A percentile compares a stretch with the other conserved stretches of the same genome.
phyloP scores from a whole-genome alignment of 1,140 invertebrate genomes.

The Sweltsa coloradensis region DNA sequence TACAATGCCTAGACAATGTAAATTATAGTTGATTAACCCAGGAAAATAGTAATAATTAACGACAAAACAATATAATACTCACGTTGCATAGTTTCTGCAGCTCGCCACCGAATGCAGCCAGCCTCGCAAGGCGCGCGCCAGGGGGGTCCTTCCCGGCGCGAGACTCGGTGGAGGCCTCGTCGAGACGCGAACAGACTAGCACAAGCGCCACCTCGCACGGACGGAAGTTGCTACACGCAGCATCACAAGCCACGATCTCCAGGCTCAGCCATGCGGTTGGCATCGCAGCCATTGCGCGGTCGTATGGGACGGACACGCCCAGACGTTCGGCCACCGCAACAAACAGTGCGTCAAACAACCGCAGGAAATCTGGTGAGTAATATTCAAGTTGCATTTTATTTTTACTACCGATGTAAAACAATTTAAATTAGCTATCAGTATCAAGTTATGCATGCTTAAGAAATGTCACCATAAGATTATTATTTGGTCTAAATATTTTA shows the following conservation, averaged over 20 bases:
- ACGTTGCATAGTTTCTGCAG: conserved; percentile 47
- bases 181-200: conserved; percentile 49
- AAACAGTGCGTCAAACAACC: conserved; percentile 46
- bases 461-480: too few species aligned
- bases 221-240: conserved; percentile 48
- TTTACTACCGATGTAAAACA: too few species aligned
- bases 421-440: too few species aligned
- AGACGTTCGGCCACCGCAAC: conserved; percentile 35
- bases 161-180: conserved; percentile 26
- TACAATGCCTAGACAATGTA: too few species aligned
- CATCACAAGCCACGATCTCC: conserved; percentile 59
- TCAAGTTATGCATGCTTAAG: too few species aligned
- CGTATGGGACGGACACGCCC: conserved; percentile 30
- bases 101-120: conserved; percentile 42
- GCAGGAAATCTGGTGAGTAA: conserved; percentile 48
- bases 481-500: too few species aligned
- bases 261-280: conserved; percentile 33
- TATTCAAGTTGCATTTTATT: too few species aligned
- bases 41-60: too few species aligned
- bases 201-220: conserved; percentile 56
- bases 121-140: conserved; percentile 30
- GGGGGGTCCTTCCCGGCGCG: conserved; percentile 17
- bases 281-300: conserved; percentile 24
- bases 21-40: too few species aligned
- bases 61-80: conserved; percentile 17